Evolutionary conservation across 1,140 invertebrate genomes (phyloP).

Genomic region (Sitobion miscanthi): DNA sequence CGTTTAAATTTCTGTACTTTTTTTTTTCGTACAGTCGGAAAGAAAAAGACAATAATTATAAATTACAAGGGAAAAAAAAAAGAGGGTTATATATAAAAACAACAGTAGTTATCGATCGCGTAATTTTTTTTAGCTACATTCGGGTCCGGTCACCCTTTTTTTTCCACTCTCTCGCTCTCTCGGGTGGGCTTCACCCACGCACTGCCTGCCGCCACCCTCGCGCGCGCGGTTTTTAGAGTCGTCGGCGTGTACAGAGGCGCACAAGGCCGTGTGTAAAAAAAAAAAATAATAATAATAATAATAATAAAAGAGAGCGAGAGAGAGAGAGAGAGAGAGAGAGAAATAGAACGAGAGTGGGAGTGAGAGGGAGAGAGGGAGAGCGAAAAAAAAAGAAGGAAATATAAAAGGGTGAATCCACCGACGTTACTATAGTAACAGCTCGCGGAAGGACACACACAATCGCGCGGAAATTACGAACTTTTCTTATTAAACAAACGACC

Average conservation of each 20-base stretch:
- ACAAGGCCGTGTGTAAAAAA: constrained; percentile 26
- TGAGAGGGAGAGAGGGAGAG: not conserved
- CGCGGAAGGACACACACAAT: constrained; percentile 56
- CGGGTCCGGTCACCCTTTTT: constrained; percentile 54
- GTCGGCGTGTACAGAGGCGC: not conserved
- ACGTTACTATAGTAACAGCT: constrained; percentile 56
- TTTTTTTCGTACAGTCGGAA: not conserved
- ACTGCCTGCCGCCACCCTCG: constrained; percentile 18
- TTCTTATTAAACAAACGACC: constrained; percentile 57
- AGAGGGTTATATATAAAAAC: constrained; percentile 55
- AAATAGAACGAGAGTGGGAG: too few species aligned
- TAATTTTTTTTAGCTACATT: constrained; percentile 56
- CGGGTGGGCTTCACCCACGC: constrained; percentile 11
- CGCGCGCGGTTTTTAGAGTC: constrained; percentile 46
- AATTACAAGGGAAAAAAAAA: constrained; percentile 46
- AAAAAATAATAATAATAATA: constrained; percentile 56
- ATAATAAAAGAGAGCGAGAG: constrained; percentile 58
- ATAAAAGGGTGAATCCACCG: constrained; percentile 55
- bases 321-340: constrained; percentile 39
- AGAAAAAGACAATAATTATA: constrained; percentile 56
- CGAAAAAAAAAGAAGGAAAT: constrained; percentile 48
- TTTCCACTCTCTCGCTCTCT: constrained; percentile 7
- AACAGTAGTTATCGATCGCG: constrained; percentile 56
- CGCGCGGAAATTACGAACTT: constrained; percentile 57
- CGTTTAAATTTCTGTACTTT: constrained; percentile 53